Evolutionary conservation across 2,113 vertebrate species (phyloP).

Genomic region (Haplochromis vanheusdeni): DNA sequence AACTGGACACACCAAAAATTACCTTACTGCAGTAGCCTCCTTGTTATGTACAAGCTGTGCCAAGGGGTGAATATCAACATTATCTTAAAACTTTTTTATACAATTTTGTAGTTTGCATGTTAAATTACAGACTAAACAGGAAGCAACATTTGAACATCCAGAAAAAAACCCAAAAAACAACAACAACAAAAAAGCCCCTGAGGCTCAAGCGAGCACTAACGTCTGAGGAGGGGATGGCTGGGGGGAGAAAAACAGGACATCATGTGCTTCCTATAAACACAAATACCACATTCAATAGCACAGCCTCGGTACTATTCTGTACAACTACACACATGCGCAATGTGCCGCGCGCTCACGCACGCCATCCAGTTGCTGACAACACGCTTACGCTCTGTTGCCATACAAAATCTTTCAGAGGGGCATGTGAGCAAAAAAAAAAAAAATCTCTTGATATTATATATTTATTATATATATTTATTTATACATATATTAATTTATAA

Average conservation of each 20-base stretch:
- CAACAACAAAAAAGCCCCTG: slow-evolving; percentile 77
- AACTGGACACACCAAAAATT: slow-evolving; percentile 83
- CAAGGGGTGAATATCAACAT: slow-evolving; percentile 85
- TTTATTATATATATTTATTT: slow-evolving; percentile 44
- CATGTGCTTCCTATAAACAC: slow-evolving; percentile 68
- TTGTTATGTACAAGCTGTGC: slow-evolving; percentile 93
- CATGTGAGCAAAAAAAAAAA: slow-evolving; percentile 4
- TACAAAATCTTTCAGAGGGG: slow-evolving; percentile 43
- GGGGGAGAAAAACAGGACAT: slow-evolving; percentile 28
- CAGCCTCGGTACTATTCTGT: slow-evolving; percentile 86
- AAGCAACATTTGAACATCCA: slow-evolving; percentile 77
- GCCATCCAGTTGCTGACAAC: slow-evolving; percentile 12
- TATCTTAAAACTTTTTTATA: slow-evolving; percentile 82
- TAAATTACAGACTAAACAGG: slow-evolving; percentile 92
- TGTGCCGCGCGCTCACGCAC: slow-evolving; percentile 28
- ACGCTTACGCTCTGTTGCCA: slow-evolving; percentile 47
- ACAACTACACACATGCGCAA: slow-evolving; percentile 76
- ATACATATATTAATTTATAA: slow-evolving; percentile 76
- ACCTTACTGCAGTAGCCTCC: slow-evolving; percentile 76
- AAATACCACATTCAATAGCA: slow-evolving; percentile 83
- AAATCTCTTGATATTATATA: slow-evolving; percentile 23
- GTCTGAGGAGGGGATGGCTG: slow-evolving; percentile 22
- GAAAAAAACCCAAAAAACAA: background rate
- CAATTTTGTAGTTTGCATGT: slow-evolving; percentile 87
- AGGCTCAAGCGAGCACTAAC: slow-evolving; percentile 75